Evolutionary conservation across 30 jellyfish, hydroid and myxozoan species (phyloP).

Genomic region (Pseudorhiza aurosa): DNA sequence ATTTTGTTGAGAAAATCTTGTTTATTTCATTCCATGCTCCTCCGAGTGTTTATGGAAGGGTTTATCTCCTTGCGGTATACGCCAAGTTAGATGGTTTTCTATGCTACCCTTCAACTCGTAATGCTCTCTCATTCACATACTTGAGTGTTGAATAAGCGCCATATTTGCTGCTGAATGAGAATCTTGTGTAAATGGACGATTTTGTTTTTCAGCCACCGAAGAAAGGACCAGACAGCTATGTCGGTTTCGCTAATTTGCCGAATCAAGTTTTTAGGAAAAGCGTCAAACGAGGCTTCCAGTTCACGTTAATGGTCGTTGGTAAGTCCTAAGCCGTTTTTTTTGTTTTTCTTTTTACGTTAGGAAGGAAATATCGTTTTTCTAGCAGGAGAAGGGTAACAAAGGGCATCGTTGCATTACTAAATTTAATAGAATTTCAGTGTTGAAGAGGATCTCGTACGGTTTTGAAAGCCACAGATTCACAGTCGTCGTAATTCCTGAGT

Average conservation of each 20-base stretch:
- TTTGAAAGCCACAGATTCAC: too few relatives aligned
- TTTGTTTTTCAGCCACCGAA: constrained; percentile 83
- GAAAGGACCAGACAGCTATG: constrained; percentile 91
- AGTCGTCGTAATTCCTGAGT: neutral
- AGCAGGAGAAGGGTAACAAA: neutral
- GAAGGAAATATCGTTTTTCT: neutral
- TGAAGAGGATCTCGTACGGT: too few relatives aligned
- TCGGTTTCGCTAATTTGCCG: constrained; percentile 97
- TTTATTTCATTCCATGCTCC: neutral
- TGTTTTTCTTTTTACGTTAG: too few relatives aligned
- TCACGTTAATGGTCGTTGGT: constrained; percentile 97
- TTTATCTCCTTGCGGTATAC: too few relatives aligned
- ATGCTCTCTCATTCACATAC: too few relatives aligned
- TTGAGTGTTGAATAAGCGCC: too few relatives aligned
- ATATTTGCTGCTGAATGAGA: neutral
- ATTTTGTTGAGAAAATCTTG: neutral
- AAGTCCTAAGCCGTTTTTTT: constrained; percentile 8
- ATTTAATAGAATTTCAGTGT: too few relatives aligned
- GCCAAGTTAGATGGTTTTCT: too few relatives aligned
- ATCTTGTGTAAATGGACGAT: neutral
- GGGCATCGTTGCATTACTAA: too few relatives aligned
- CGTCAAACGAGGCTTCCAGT: constrained; percentile 94
- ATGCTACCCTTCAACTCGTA: too few relatives aligned
- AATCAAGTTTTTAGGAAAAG: constrained; percentile 96
- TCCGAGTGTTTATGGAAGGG: too few relatives aligned